phyloP scores from a whole-genome alignment of 2,888 invertebrate genomes.

The Plebejus argus region DNA sequence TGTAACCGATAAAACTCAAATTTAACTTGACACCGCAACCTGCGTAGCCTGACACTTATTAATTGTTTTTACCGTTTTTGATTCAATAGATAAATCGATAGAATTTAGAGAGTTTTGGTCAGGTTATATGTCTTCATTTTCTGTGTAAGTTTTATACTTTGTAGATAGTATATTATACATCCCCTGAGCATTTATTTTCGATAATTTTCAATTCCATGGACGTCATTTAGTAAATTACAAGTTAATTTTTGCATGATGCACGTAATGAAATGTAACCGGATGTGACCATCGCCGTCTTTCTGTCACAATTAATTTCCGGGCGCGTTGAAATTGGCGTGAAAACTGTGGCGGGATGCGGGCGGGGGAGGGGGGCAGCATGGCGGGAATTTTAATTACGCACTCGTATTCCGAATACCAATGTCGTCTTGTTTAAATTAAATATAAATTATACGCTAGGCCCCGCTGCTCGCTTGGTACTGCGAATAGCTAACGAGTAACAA shows the following conservation, averaged over 20 bases:
- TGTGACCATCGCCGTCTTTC: conserved; percentile 80
- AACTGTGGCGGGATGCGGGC: conserved; percentile 74
- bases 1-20: conserved; percentile 22
- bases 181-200: background rate
- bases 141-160: background rate
- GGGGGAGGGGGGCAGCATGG: conserved; percentile 61
- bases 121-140: background rate
- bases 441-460: conserved; percentile 80
- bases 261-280: conserved; percentile 73
- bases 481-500: conserved; percentile 61
- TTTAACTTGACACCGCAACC: conserved; percentile 17
- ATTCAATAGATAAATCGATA: conserved; percentile 28
- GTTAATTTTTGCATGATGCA: conserved; percentile 32
- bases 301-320: conserved; percentile 82
- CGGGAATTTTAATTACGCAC: conserved; percentile 81
- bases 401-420: conserved; percentile 81
- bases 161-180: background rate
- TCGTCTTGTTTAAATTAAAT: conserved; percentile 81
- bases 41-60: conserved; percentile 66
- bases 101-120: background rate
- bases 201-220: background rate
- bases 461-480: conserved; percentile 71
- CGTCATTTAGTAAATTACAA: background rate
- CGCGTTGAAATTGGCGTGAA: conserved; percentile 81
- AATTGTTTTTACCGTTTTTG: conserved; percentile 54